Evolutionary conservation across 2,113 vertebrate genomes (phyloP), one percentile per base, ranked within the genome.

Genomic region (Oreochromis aureus): DNA sequence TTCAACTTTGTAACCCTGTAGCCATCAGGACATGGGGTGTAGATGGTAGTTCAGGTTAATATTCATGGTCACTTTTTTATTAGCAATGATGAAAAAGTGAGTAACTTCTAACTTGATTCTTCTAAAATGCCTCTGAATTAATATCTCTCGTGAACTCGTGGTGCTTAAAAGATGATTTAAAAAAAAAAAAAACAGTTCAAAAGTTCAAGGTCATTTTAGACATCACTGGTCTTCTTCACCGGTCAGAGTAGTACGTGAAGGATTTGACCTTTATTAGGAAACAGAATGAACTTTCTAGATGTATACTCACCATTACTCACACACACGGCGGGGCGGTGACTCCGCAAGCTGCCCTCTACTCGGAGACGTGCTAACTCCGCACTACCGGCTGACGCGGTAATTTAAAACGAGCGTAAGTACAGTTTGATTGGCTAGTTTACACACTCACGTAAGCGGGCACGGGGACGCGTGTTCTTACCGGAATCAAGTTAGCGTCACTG

Each of bases 161-260:
- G 24, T 4, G 48, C 18, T 80, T 41, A 6, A 22, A 61, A 61
- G 12, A 5, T 58, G 51, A 22, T 27, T 8, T 41, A 7, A 22
- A 71, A 56, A 10, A 44, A 7, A 22, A 71, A 56, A 10, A 44
- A 51, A 61, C 34, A 30, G 44, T 46, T 32, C 11, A 22, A 54
- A 78, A 81, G 76, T 80, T 84, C 86, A 92, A 84, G 78, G 87
- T 78, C 36, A 44, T 7, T 1, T 48, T 9, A 24, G 30, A 39
- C 51, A 4, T 61, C 3, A 48, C 10, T 73, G 73, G 36, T 48
- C 1, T 11, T 6, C 78, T 58, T 48, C 7, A 34, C 18, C 3
- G 24, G 36, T 48, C 8, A 22, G 59, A 19, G 5, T 16, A 30
- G n/a, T 10, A 5, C 18, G 19, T 32, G 41, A 46, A 9, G 34